phyloP scores from a whole-genome alignment of 2,797 vertebrate species.

The Paramormyrops hopkinsi region DNA sequence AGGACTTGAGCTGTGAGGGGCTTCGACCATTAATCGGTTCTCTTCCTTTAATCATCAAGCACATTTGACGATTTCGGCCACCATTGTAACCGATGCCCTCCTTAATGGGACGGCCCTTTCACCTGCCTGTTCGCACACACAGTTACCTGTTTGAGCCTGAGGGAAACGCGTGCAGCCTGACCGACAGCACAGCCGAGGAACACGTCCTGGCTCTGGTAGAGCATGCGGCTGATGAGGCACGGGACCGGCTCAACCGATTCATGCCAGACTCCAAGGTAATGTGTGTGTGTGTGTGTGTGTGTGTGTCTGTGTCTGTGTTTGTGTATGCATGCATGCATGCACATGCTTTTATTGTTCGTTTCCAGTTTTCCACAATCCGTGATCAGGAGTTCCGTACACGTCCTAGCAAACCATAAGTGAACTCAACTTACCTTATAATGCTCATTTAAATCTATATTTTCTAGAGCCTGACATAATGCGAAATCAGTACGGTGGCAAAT shows the following conservation, averaged over 20 bases:
- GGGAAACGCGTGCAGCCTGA: slow-evolving; percentile 90
- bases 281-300: neutral
- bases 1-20: neutral
- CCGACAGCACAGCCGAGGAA: slow-evolving; percentile 95
- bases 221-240: slow-evolving; percentile 94
- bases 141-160: slow-evolving; percentile 92
- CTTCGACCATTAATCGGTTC: neutral
- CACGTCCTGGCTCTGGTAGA: slow-evolving; percentile 93
- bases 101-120: neutral
- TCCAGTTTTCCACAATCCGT: neutral
- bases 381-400: neutral
- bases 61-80: neutral
- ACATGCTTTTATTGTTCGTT: neutral
- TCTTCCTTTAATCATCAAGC: neutral
- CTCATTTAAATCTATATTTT: neutral
- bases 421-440: neutral
- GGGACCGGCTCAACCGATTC: slow-evolving; percentile 84
- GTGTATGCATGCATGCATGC: no score
- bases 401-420: neutral
- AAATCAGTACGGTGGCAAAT: neutral
- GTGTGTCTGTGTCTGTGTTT: no score
- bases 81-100: neutral
- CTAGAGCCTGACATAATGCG: neutral
- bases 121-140: neutral
- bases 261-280: slow-evolving; percentile 87